Conservation (phyloP, 2,888 invertebrate genomes). For the Acronicta leporina region DNA sequence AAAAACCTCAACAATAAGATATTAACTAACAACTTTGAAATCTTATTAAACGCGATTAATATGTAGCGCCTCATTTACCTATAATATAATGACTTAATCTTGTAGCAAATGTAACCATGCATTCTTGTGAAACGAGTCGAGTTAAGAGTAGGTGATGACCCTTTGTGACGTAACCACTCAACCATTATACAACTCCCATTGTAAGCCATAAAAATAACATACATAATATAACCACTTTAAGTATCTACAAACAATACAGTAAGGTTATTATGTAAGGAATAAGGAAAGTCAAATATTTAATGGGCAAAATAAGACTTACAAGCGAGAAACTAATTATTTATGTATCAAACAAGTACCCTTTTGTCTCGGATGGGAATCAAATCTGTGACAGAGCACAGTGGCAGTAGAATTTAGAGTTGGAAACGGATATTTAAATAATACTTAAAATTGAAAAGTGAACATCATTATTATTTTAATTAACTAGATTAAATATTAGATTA, state of each 20-base stretch:
- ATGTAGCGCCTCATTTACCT: constrained; percentile 19
- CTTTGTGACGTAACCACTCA: constrained; percentile 45
- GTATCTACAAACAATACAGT: constrained; percentile 16
- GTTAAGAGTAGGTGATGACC: constrained; percentile 51
- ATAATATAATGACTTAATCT: constrained; percentile 49
- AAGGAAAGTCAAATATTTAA: constrained; percentile 8
- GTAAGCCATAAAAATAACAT: constrained; percentile 43
- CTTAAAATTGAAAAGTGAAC: too few species aligned
- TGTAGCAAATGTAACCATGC: constrained; percentile 23
- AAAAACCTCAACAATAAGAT: not conserved
- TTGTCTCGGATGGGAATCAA: too few species aligned
- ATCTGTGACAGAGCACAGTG: too few species aligned
- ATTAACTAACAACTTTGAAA: constrained; percentile 5
- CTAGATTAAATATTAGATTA: too few species aligned
- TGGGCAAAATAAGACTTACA: constrained; percentile 1
- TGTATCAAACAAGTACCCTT: too few species aligned
- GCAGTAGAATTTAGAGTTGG: not conserved
- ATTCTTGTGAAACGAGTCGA: constrained; percentile 37
- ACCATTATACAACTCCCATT: constrained; percentile 50
- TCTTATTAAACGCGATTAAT: constrained; percentile 10
- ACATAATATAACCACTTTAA: constrained; percentile 27
- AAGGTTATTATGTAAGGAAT: constrained; percentile 23
- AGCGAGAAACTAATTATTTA: too few species aligned
- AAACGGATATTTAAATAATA: too few species aligned
- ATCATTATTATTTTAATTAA: too few species aligned